Base-by-base conservation (phyloP, 2,113 vertebrate species). In the Prunella fulvescens region DNA sequence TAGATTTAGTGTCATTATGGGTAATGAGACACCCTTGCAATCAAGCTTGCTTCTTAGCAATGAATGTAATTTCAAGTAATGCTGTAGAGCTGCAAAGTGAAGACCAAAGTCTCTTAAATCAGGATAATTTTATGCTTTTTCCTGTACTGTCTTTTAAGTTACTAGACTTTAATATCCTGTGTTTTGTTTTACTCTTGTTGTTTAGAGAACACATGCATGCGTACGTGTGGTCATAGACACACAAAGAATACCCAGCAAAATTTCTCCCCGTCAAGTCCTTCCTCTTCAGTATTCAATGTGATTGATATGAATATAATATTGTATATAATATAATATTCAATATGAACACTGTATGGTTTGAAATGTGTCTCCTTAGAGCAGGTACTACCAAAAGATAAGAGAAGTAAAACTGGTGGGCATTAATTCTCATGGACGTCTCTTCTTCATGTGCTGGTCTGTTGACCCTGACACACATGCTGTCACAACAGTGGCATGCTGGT, bases 11-110 rank as follows among this genome's bases (percentile, higher is more conserved):
- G n/a, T 95, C 69, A 96, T 96, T 92, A 92, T 92, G 66, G 74
- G n/a, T 92, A 95, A 96, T 96, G 85, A 97, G 89, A 92, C 44
- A 84, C 40, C 70, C 74, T 91, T 88, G 90, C 93, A 91, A 93
- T 96, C 86, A 97, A 95, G 83, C 71, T 95, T 96, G 53, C 65
- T 92, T 96, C 79, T 95, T 82, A 88, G 91, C 50, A 85, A 54
- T 93, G 73, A 92, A 95, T 92, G 72, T 44, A 82, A 82, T 95
- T 94, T 86, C 83, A 86, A 88, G 70, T 81, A 78, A 72, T 33
- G 29, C 25, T 80, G 54, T 85, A 81, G 15, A 88, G 40, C 82
- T 86, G 87, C 15, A 79, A 94, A 95, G 44, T 58, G 53, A 74
- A 65, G 29, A 24, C 81, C 60, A 79, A 81, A 88, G 20, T 85